Conservation (phyloP, 2,113 vertebrate genomes). For the Dendrocopos noguchii region DNA sequence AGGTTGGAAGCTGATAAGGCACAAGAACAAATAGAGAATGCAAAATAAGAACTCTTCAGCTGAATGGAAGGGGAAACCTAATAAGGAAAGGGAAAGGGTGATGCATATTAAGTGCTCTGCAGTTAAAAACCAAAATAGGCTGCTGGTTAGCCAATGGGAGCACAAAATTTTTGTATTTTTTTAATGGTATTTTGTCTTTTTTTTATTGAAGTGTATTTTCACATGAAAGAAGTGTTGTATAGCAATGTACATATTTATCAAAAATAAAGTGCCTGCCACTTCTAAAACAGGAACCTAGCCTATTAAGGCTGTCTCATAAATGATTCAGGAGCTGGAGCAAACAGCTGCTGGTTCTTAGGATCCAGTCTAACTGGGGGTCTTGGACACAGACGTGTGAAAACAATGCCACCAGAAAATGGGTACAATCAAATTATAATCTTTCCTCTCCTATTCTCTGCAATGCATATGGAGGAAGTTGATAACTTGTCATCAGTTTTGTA, state of each 20-base stretch:
- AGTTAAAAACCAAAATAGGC: background rate
- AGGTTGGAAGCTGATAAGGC: constrained; percentile 19
- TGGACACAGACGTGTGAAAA: background rate
- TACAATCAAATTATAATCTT: background rate
- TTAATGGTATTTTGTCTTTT: background rate
- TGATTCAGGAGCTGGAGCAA: background rate
- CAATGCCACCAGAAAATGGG: background rate
- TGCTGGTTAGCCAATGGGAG: background rate
- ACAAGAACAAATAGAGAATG: constrained; percentile 10
- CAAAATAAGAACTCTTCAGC: background rate
- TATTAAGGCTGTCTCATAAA: background rate
- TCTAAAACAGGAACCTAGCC: background rate
- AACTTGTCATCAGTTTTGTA: background rate
- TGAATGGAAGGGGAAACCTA: constrained; percentile 32
- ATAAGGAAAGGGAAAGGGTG: constrained; percentile 25
- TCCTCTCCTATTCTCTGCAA: background rate
- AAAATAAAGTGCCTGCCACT: background rate
- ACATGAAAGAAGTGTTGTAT: background rate
- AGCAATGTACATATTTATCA: background rate
- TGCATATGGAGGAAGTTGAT: background rate
- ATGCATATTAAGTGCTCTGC: background rate
- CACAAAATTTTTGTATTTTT: background rate
- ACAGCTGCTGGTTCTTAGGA: background rate
- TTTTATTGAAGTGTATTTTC: background rate
- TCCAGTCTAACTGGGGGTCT: background rate